Base-by-base conservation (phyloP, 92 coral and sea anemone genomes). In the Umimayanthus kanabou region DNA sequence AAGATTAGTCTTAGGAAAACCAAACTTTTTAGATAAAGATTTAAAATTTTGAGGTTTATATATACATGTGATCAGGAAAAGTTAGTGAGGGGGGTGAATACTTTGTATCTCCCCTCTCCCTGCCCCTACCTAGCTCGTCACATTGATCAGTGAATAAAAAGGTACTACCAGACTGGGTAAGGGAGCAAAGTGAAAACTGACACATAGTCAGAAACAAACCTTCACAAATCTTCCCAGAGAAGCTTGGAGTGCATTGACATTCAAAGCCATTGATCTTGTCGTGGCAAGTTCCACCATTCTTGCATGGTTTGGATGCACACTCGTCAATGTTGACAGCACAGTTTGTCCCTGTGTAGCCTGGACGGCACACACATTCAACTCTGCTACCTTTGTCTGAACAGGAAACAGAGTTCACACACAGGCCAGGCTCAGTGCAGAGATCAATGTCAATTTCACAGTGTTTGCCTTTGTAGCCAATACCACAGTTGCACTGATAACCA, bases 311-410 rank as follows among this genome's bases (percentile, higher is more conserved):
- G 20, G 94, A 89, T 3, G 88, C 91, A 79, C 99, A 97, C 81
- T 97, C 99, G 84, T 97, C 90, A 42, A 95, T 93, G 77, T 97
- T 90, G 23, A 97, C 94, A 5, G 92, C 98, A 92, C 99, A 97
- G 89, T 97, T 97, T 39, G 96, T 88, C 76, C 99, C 99, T 64
- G 95, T 94, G 81, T 89, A 97, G 16, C 99, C 99, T 65, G 98
- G 90, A 53, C 90, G 88, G 81, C 99, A 97, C 18, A 75, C 88
- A 86, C 99, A 97, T 76, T 92, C 92, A n/a, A 94, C 95, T 84
- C 80, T 91, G 55, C 88, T 94, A 14, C 99, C 98, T 67, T 91
- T 88, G 77, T 95, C 99, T 45, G 85, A 77, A 83, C 99, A 97
- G 47, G 96, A 93, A 22, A 91, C 57, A 49, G 93, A 91, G 91